Evolutionary conservation across 2,113 vertebrate species (phyloP), one percentile per base, ranked within the genome.

Genomic region (Daubentonia madagascariensis): DNA sequence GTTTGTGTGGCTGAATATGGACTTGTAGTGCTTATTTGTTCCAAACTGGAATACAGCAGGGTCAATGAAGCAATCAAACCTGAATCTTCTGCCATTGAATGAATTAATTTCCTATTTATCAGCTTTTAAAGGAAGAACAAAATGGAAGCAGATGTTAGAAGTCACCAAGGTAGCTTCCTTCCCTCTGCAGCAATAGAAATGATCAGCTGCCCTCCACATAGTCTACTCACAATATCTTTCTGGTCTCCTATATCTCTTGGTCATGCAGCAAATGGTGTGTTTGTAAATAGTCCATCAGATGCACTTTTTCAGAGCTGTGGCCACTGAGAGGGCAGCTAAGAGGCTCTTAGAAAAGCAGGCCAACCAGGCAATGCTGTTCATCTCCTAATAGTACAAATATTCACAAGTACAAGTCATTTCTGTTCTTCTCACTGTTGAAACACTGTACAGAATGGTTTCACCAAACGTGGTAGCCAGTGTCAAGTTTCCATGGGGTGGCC

Each of bases 101-200:
- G 63, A 75, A 96, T 91, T 98, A 40, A 59, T 45, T 93, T 94
- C 40, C 81, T 93, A 85, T 94, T 90, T 52, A 88, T 87, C 75
- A 73, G 75, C 68, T 94, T 97, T 96, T 70, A 54, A 94, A 75
- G 43, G 85, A 87, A 78, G 95, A 76, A 84, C 17, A 20, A 43
- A 72, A 45, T 87, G 67, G 84, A 96, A 52, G 80, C 61, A 89
- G 83, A 37, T 73, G 52, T 89, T 68, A 43, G 40, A 96, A 91
- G 92, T 93, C 45, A 87, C 50, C 50, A 37, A 52, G 25, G 59
- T 84, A 30, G 61, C 61, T 80, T 78, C 50, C 73, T 50, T 50
- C n/a, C 84, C 50, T 94, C 25, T 93, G 6, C 22, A 52, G 43
- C 50, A 52, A 0, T 61, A n/a, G 57, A 3, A 68, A 23, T 50